These are phyloP conservation scores for Neotoxoptera formosana DNA, from an alignment of 1,140 invertebrate genomes.

Conservation along the genomic window DNA sequence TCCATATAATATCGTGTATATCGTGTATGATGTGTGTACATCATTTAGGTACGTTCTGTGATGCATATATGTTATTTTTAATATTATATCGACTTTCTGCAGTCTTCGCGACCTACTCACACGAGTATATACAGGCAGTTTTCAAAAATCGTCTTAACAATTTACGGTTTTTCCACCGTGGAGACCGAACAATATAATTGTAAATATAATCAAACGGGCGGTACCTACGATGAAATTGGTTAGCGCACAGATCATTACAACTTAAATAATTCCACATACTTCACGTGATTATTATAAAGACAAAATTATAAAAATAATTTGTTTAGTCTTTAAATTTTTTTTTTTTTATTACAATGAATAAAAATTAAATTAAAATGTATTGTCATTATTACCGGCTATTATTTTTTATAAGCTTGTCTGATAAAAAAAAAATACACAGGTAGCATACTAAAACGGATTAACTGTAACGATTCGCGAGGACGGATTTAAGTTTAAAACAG, in stretches of 20 bases:
- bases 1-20: not conserved
- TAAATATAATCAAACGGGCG: not conserved
- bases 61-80: not conserved
- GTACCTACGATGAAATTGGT: not conserved
- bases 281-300: not conserved
- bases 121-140: not conserved
- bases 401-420: not conserved
- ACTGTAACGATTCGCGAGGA: not conserved
- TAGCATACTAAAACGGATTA: not conserved
- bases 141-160: not conserved
- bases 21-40: not conserved
- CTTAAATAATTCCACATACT: not conserved
- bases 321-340: not conserved
- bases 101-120: not conserved
- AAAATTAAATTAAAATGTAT: constrained; percentile 2
- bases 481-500: not conserved
- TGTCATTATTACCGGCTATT: not conserved
- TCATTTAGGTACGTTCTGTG: not conserved
- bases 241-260: not conserved
- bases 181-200: not conserved
- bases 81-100: not conserved
- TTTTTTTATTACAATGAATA: not conserved
- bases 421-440: not conserved
- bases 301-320: not conserved
- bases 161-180: not conserved